These are phyloP conservation scores for Anthophora plumipes DNA, from an alignment of 2,888 invertebrate species.

Conservation along the genomic window DNA sequence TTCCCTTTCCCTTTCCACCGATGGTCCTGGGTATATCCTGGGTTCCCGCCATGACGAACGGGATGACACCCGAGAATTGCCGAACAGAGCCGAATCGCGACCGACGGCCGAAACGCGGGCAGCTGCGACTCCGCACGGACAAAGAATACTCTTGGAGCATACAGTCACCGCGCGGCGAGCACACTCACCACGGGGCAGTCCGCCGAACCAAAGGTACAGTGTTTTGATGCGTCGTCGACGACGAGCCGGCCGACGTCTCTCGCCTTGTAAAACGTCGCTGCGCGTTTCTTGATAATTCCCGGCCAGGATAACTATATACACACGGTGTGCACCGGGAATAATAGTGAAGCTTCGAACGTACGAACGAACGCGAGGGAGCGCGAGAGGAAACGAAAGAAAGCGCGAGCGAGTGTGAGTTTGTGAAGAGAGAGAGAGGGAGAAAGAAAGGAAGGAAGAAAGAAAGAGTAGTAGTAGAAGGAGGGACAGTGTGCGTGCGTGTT, in stretches of 20 bases:
- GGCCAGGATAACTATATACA: constrained; percentile 23
- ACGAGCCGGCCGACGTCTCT: constrained; percentile 34
- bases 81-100: constrained; percentile 77
- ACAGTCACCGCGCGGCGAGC: constrained; percentile 84
- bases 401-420: constrained; percentile 23
- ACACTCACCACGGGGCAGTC: constrained; percentile 84
- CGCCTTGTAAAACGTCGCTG: constrained; percentile 2
- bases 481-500: neutral
- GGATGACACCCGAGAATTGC: constrained; percentile 80
- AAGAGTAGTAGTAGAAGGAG: neutral
- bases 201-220: constrained; percentile 84
- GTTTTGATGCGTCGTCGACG: constrained; percentile 61
- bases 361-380: constrained; percentile 10
- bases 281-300: constrained; percentile 12
- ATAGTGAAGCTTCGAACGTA: constrained; percentile 24
- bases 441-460: constrained; percentile 17
- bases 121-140: constrained; percentile 83
- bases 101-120: constrained; percentile 82
- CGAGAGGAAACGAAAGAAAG: constrained; percentile 34
- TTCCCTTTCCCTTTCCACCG: constrained; percentile 67
- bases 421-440: neutral
- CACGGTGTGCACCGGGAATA: constrained; percentile 17
- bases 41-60: constrained; percentile 83
- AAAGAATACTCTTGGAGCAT: constrained; percentile 83
- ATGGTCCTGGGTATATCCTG: constrained; percentile 81